Evolutionary conservation across 2,113 vertebrate species (phyloP).

Genomic region (Nothobranchius furzeri): DNA sequence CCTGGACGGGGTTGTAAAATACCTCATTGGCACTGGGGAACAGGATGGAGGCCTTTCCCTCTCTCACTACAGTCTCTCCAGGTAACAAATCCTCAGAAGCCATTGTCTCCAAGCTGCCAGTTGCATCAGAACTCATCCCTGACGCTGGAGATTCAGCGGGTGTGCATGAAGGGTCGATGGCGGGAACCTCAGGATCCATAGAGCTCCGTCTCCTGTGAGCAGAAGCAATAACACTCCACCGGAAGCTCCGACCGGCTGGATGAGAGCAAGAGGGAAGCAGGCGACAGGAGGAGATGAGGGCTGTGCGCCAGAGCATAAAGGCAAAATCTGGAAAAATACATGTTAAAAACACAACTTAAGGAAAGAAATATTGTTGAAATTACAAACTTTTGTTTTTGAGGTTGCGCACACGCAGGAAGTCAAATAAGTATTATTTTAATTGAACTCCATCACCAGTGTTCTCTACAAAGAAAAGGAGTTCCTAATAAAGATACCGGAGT

Average conservation of each 20-base stretch:
- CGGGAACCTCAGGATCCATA: slow-evolving; percentile 43
- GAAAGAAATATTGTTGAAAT: background rate
- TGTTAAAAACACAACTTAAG: background rate
- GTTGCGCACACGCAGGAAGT: too few species aligned
- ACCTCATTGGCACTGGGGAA: slow-evolving; percentile 90
- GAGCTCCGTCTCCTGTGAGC: slow-evolving; percentile 23
- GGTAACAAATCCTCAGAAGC: slow-evolving; percentile 42
- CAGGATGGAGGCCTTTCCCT: slow-evolving; percentile 85
- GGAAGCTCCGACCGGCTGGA: background rate
- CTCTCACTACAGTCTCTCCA: slow-evolving; percentile 81
- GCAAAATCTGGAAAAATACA: slow-evolving; percentile 9
- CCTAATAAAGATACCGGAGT: too few species aligned
- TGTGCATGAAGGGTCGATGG: background rate
- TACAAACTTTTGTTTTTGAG: too few species aligned
- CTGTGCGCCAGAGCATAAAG: slow-evolving; percentile 50
- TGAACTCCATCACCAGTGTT: too few species aligned
- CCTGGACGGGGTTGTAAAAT: slow-evolving; percentile 94
- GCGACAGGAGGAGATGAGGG: slow-evolving; percentile 12
- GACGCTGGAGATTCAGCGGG: slow-evolving; percentile 6
- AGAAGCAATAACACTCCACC: background rate
- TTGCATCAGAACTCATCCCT: background rate
- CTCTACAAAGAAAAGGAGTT: too few species aligned
- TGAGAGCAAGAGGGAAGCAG: background rate
- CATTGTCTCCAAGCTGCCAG: background rate
- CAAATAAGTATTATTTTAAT: too few species aligned